Conservation (phyloP, 2,888 invertebrate genomes). For the Stegana nigrithorax region DNA sequence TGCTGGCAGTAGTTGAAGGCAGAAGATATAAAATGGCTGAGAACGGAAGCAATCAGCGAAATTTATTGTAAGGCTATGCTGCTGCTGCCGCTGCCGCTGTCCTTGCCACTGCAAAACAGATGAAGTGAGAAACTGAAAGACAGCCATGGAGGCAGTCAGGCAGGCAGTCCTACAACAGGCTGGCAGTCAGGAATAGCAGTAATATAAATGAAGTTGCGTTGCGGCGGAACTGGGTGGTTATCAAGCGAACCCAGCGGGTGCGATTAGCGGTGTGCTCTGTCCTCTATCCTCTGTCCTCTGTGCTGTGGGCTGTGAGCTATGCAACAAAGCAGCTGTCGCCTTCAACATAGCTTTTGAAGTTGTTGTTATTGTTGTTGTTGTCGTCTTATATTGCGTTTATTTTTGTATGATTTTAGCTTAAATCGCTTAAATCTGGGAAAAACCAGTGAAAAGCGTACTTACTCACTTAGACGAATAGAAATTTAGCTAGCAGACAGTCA, state of each 20-base stretch:
- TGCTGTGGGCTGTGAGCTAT: too few species aligned
- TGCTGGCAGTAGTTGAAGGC: too few species aligned
- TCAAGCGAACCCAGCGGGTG: not conserved
- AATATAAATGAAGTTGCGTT: slow-evolving; percentile 38
- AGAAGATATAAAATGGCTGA: slow-evolving; percentile 10
- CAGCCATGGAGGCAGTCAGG: slow-evolving; percentile 51
- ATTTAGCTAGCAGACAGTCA: too few species aligned
- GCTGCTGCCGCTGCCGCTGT: not conserved
- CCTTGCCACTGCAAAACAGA: slow-evolving; percentile 41
- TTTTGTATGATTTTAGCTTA: slow-evolving; percentile 54
- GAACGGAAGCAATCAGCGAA: slow-evolving; percentile 58
- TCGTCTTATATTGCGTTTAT: slow-evolving; percentile 31
- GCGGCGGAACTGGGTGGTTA: not conserved
- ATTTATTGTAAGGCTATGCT: slow-evolving; percentile 53
- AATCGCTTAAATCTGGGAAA: slow-evolving; percentile 48
- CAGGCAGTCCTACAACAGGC: slow-evolving; percentile 2
- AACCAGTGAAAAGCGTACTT: slow-evolving; percentile 55
- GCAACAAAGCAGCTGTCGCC: not conserved
- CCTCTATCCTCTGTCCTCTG: too few species aligned
- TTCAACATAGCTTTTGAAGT: not conserved
- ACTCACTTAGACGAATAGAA: too few species aligned
- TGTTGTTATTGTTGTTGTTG: not conserved
- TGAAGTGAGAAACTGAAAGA: slow-evolving; percentile 60
- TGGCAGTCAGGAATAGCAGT: slow-evolving; percentile 20
- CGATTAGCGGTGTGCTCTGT: too few species aligned